Evolutionary conservation across 2,888 invertebrate species (phyloP), one percentile per base, ranked within the genome.

Genomic region (Tethea ocularis): DNA sequence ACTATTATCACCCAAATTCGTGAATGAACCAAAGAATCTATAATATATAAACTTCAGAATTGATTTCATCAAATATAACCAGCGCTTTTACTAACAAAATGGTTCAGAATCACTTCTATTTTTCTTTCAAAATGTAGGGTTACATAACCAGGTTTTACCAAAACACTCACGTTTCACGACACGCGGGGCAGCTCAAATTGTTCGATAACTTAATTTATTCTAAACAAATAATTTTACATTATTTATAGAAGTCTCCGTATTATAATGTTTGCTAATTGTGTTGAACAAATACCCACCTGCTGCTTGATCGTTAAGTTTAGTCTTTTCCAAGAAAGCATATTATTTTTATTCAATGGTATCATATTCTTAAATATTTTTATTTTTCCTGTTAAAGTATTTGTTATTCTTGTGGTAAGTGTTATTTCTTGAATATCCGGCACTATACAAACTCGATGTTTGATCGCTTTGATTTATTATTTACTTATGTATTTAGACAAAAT

Each of bases 261-360:
- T 15, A 10, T 33, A 33, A 29, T 53, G 20, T 53, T 33, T 53
- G 20, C 29, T 33, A 11, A 54, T 7, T 46, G 2, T 10, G 33
- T 54, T 36, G 33, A 22, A 33, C 22, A 54, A 54, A 54, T 24
- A 54, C 13, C 46, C 17, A 20, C 46, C 20, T 46, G 0, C 41
- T 41, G 38, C 6, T 46, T 46, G 46, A 46, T 46, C 52, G 20
- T 20, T 17, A 33, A 54, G 10, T 36, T 54, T 54, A 36, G 22
- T 54, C 20, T 20, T 2, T 54, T 54, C 54, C 33, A 33, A 54
- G 54, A 54, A 54, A 54, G 54, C 33, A 54, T 22, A 54, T 11
- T 7, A 33, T 54, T 53, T 13, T n/a, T 20, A 53, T 20, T 53
- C n/a, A 33, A 20, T 11, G 52, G 13, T 24, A n/a, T n/a, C n/a